Evolutionary conservation across 2,113 vertebrate species (phyloP).

Genomic region (Aspidoscelis tigris): DNA sequence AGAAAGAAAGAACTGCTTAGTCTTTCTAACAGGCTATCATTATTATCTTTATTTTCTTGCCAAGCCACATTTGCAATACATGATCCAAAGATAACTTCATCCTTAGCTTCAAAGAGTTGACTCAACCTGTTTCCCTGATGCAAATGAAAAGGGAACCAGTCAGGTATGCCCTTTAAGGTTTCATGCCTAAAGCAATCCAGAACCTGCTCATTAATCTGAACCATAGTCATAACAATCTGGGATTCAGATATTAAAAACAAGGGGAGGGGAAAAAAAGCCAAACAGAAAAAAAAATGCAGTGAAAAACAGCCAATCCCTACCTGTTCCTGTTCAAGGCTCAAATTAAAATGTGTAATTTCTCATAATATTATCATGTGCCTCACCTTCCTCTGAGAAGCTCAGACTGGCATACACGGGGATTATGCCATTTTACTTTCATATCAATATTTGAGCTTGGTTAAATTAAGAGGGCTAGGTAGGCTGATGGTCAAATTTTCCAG

Average conservation of each 20-base stretch:
- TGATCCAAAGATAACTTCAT: conserved; percentile 62
- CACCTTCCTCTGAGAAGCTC: neutral
- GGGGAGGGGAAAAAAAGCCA: neutral
- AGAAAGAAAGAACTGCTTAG: conserved; percentile 34
- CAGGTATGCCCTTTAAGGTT: conserved; percentile 49
- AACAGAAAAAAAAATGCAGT: neutral
- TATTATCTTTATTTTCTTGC: conserved; percentile 59
- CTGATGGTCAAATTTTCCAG: neutral
- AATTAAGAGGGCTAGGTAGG: neutral
- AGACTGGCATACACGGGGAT: neutral
- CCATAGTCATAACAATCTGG: conserved; percentile 41
- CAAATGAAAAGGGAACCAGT: neutral
- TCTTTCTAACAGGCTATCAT: conserved; percentile 50
- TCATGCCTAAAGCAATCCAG: conserved; percentile 50
- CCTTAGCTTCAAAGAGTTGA: conserved; percentile 38
- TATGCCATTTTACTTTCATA: neutral
- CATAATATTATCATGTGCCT: neutral
- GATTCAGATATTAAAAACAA: conserved; percentile 36
- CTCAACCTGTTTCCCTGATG: conserved; percentile 56
- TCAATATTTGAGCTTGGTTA: neutral
- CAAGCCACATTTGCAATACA: conserved; percentile 61
- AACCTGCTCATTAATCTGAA: conserved; percentile 16
- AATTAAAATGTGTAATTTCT: too few species aligned
- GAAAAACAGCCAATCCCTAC: neutral
- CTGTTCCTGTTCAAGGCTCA: neutral